Base-by-base conservation (phyloP, 2,888 invertebrate species). In the Nineta flava region DNA sequence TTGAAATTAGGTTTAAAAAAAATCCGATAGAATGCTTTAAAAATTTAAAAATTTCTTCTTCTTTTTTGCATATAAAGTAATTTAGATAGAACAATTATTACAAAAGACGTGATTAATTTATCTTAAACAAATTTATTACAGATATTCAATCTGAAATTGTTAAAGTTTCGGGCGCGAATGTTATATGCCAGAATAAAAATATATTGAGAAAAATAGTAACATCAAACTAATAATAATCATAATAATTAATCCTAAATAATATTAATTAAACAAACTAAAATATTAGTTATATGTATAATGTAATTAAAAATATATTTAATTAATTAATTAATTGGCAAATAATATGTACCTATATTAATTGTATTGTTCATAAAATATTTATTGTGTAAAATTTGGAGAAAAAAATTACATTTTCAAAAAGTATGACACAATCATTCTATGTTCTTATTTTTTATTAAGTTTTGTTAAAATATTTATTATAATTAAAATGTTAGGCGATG, bases 341-440 rank as follows among this genome's bases (percentile, higher is more conserved):
- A 40, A 13, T 15, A 40, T 40, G 26, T 26, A n/a, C 35, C 12
- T 35, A 40, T 16, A 40, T 16, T 40, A 16, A 16, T 40, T 16
- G 16, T 40, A 40, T 40, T 40, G 40, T 40, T 40, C 40, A 16
- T 16, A 40, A 40, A 26, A 26, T 26, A 26, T 26, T 26, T 7
- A 26, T 26, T 26, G 26, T 26, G 26, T 26, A 26, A 26, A 26
- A 26, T 26, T 42, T 42, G 42, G 12, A 42, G 16, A 17, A 42
- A 42, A 9, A 42, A 42, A 42, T 17, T 42, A 42, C 17, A 42
- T 42, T 19, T 42, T 10, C 4, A 16, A 13, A 40, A 42, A 26
- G 26, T 26, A 26, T 26, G 26, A 42, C 42, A 42, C 42, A 42
- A 42, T 10, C 42, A 42, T 42, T 42, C 42, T 42, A 42, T 42